Conservation (phyloP, 2,113 vertebrate species). For the Pavo muticus region DNA sequence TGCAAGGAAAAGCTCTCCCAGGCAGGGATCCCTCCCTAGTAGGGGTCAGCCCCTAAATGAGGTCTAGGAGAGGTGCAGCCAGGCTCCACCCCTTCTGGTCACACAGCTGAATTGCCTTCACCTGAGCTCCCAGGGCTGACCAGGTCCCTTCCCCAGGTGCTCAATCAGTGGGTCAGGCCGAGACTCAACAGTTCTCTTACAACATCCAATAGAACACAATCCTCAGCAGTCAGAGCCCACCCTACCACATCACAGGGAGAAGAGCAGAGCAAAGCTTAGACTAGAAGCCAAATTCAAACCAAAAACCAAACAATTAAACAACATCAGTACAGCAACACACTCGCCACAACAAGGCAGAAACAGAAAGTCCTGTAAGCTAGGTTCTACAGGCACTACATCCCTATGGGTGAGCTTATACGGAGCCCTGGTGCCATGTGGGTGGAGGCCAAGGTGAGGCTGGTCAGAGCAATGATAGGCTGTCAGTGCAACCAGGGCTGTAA, state of each 20-base stretch:
- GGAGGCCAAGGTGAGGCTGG: not conserved
- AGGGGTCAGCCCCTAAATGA: no score
- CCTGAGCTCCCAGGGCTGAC: no score
- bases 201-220: not conserved
- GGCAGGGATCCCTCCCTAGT: no score
- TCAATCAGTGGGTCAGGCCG: no score
- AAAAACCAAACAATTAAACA: fast-evolving
- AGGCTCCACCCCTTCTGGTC: no score
- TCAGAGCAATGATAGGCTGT: not conserved
- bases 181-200: no score
- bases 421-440: not conserved
- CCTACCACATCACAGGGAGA: fast-evolving
- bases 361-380: fast-evolving
- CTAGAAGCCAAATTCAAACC: fast-evolving
- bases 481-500: not conserved
- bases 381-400: fast-evolving
- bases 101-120: no score
- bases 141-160: no score
- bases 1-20: no score
- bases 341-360: fast-evolving
- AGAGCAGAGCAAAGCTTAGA: fast-evolving
- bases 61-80: no score
- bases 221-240: not conserved
- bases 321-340: not conserved
- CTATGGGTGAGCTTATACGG: not conserved